These are phyloP conservation scores for Gulo gulo DNA, from an alignment of 2,113 vertebrate genomes.

Conservation along the genomic window DNA sequence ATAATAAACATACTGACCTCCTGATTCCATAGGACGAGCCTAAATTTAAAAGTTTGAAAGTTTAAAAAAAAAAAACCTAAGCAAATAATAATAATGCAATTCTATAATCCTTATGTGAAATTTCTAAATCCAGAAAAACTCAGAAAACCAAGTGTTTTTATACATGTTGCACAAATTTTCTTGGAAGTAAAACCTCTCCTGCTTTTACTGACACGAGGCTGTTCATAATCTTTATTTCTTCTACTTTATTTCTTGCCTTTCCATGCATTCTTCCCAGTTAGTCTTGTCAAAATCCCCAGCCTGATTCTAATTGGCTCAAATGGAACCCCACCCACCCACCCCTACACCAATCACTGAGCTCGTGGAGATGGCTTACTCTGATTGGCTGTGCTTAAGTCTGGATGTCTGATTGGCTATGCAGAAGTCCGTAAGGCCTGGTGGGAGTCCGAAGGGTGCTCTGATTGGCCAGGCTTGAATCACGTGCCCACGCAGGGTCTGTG, in stretches of 20 bases:
- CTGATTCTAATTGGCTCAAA: not conserved
- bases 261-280: not conserved
- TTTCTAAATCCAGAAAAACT: slow-evolving; percentile 3
- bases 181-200: not conserved
- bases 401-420: not conserved
- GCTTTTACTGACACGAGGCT: not conserved
- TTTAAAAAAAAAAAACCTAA: not conserved
- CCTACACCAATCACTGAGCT: not conserved
- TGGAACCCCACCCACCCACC: not conserved
- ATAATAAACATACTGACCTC: not conserved
- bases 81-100: not conserved
- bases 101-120: not conserved
- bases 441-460: not conserved
- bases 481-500: too few relatives aligned
- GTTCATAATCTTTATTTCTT: not conserved
- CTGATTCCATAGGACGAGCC: not conserved
- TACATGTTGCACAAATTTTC: not conserved
- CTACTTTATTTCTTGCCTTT: not conserved
- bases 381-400: not conserved
- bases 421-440: not conserved
- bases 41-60: not conserved
- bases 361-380: not conserved
- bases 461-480: not conserved
- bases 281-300: not conserved
- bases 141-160: not conserved